These are phyloP conservation scores for Excalfactoria chinensis DNA, from an alignment of 2,113 vertebrate species.

Conservation along the genomic window DNA sequence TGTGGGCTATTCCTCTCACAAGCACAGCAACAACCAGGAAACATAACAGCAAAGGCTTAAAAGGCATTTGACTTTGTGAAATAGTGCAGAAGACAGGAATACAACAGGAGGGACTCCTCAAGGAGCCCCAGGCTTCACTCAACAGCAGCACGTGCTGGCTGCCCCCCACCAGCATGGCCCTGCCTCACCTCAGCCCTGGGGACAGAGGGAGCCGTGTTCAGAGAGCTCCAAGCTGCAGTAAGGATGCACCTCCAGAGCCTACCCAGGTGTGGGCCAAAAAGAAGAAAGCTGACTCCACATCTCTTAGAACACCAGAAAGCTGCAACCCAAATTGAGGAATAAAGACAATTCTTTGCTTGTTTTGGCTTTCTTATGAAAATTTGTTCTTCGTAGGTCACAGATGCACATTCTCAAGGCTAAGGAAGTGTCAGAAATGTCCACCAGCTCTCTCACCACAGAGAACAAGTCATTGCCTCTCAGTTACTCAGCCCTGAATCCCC, in stretches of 20 bases:
- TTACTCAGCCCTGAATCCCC: neutral
- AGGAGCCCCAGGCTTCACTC: neutral
- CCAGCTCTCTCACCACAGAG: rapidly evolving
- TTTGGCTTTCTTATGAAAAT: neutral
- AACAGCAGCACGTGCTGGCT: rapidly evolving
- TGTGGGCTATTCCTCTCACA: neutral
- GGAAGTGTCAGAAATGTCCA: neutral
- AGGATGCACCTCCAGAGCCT: neutral
- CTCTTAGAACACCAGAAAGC: neutral
- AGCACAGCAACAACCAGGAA: rapidly evolving
- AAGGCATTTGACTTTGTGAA: neutral
- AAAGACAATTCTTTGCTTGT: neutral
- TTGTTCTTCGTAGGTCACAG: rapidly evolving
- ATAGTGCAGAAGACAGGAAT: rapidly evolving
- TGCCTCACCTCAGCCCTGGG: neutral
- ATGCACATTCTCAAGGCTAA: rapidly evolving
- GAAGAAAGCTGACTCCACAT: neutral
- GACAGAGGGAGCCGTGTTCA: neutral
- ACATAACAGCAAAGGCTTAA: neutral
- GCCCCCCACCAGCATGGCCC: rapidly evolving
- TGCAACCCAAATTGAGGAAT: neutral
- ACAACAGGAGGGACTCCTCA: rapidly evolving
- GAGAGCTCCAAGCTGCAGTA: neutral
- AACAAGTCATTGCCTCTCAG: neutral
- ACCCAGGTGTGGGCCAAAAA: rapidly evolving